phyloP scores from a whole-genome alignment of 2,888 invertebrate genomes.

The Aphidoletes aphidimyza region DNA sequence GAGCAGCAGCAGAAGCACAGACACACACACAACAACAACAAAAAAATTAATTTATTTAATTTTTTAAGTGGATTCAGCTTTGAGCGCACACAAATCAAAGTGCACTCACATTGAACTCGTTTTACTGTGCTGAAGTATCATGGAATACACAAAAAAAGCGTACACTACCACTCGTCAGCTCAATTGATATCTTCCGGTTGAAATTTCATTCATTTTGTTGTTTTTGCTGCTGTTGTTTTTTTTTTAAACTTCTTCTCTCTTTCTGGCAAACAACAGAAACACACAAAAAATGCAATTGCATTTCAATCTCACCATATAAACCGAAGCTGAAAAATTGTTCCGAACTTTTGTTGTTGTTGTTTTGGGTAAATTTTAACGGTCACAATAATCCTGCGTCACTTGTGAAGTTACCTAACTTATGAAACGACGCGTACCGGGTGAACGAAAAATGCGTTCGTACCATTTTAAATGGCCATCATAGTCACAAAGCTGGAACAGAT shows the following conservation, averaged over 20 bases:
- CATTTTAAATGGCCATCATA: constrained; percentile 32
- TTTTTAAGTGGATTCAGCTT: constrained; percentile 40
- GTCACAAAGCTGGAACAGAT: neutral
- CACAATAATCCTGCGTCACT: neutral
- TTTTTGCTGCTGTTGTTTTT: neutral
- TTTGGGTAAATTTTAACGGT: neutral
- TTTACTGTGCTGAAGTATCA: too few relatives aligned
- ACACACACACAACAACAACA: neutral
- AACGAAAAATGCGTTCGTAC: neutral
- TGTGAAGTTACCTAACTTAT: neutral
- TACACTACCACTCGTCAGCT: neutral
- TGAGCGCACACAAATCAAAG: neutral
- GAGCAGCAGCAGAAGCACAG: neutral
- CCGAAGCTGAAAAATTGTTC: too few relatives aligned
- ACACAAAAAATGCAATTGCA: too few relatives aligned
- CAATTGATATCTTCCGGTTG: constrained; percentile 7
- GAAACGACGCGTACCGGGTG: neutral
- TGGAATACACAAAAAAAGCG: too few relatives aligned
- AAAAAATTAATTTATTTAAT: constrained; percentile 31
- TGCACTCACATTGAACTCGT: too few relatives aligned
- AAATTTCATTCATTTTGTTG: neutral
- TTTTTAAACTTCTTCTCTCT: too few relatives aligned
- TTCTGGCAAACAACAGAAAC: too few relatives aligned
- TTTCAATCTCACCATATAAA: too few relatives aligned
- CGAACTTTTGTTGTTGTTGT: neutral